Percentiles rank a stretch among this genome's conserved stretches.
Conservation (phyloP, 2,888 invertebrate genomes). For the Malachius bipustulatus region DNA sequence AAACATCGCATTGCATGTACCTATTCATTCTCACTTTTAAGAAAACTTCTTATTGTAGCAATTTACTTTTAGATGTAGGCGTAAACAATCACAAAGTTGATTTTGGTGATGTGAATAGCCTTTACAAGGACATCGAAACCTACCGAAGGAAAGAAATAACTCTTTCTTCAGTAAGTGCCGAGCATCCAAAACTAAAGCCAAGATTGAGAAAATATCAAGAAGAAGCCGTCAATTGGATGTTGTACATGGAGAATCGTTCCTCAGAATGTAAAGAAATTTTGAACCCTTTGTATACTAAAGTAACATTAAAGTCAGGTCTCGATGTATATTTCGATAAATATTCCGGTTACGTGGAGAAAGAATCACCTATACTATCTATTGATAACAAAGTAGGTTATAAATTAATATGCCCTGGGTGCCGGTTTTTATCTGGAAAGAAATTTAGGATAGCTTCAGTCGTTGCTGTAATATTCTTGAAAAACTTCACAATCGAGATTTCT, state of each 20-base stretch:
- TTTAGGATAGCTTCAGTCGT: no score
- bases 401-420: no score
- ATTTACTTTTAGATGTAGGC: no score
- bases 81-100: no score
- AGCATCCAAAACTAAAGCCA: constrained; percentile 41
- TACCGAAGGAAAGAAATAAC: constrained; percentile 15
- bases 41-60: no score
- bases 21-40: no score
- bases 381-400: no score
- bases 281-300: constrained; percentile 28
- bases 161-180: constrained; percentile 23
- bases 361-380: constrained; percentile 29
- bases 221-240: constrained; percentile 57
- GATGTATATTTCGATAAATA: constrained; percentile 35
- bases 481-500: no score
- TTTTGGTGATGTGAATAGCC: constrained; percentile 2
- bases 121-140: constrained; percentile 11
- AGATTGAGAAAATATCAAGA: constrained; percentile 51
- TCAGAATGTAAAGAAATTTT: constrained; percentile 20
- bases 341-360: constrained; percentile 35
- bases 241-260: constrained; percentile 41
- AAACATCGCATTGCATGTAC: no score
- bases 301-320: constrained; percentile 26
- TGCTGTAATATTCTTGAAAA: no score
- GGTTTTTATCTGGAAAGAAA: no score